Evolutionary conservation across 2,797 vertebrate species (phyloP).

Genomic region (Squalus acanthias): DNA sequence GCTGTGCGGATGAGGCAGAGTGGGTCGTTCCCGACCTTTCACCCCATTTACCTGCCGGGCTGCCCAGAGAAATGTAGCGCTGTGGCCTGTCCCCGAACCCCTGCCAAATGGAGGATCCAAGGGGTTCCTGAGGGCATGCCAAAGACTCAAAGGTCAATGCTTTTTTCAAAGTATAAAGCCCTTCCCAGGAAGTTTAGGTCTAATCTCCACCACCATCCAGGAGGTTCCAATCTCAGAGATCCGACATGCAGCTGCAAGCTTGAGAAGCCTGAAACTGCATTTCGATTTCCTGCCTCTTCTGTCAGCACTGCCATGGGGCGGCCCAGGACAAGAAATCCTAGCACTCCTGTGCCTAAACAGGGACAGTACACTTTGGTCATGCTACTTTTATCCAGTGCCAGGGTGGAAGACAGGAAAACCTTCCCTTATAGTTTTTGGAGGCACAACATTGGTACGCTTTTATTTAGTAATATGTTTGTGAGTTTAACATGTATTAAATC

Average conservation of each 20-base stretch:
- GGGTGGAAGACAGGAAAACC: background rate
- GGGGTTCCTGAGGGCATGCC: background rate
- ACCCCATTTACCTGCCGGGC: background rate
- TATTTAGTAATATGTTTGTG: background rate
- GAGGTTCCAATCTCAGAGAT: background rate
- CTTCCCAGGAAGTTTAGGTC: background rate
- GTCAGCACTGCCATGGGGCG: background rate
- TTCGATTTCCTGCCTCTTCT: background rate
- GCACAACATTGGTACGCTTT: background rate
- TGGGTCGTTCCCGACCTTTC: background rate
- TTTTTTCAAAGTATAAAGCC: background rate
- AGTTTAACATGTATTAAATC: background rate
- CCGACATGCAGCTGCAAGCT: background rate
- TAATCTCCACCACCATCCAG: background rate
- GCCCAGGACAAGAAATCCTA: background rate
- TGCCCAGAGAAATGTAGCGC: background rate
- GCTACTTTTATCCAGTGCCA: background rate
- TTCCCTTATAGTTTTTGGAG: background rate
- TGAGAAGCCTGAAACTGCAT: background rate
- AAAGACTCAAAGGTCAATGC: background rate
- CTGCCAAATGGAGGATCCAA: background rate
- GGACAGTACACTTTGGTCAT: background rate
- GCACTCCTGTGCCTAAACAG: background rate
- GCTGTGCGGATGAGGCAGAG: background rate
- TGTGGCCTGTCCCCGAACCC: too few species aligned